phyloP scores from a whole-genome alignment of 2,888 invertebrate genomes.

The Tetrapedia diversipes region DNA sequence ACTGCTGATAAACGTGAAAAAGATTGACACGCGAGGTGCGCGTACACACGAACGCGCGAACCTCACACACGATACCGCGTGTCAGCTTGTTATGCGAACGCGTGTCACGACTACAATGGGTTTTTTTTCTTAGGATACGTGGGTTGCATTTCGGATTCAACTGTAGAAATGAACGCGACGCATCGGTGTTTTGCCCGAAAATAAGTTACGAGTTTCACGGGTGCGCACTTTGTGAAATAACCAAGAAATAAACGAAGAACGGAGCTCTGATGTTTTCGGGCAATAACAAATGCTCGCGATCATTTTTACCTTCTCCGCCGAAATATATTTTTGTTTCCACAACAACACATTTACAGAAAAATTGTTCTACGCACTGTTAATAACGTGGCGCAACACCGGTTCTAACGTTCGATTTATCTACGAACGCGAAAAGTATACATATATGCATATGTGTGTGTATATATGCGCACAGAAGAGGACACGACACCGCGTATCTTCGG shows the following conservation, averaged over 20 bases:
- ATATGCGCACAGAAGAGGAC: neutral
- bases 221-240: neutral
- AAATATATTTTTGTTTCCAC: conserved; percentile 55
- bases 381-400: conserved; percentile 80
- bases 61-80: conserved; percentile 2
- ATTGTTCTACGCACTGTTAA: conserved; percentile 76
- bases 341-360: conserved; percentile 64
- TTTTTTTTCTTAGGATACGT: conserved; percentile 64
- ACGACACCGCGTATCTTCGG: no score
- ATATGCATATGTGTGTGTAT: no score
- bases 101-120: conserved; percentile 67
- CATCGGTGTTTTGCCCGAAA: conserved; percentile 33
- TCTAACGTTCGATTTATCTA: conserved; percentile 52
- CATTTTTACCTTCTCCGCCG: conserved; percentile 43
- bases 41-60: conserved; percentile 11
- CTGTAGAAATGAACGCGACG: conserved; percentile 47
- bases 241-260: neutral
- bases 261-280: neutral
- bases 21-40: conserved; percentile 43
- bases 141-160: conserved; percentile 52
- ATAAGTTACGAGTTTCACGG: neutral
- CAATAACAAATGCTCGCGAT: neutral
- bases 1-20: conserved; percentile 60
- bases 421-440: no score
- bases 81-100: conserved; percentile 25